phyloP scores from a whole-genome alignment of 1,140 invertebrate genomes.

The Lordiphosa clarofinis region DNA sequence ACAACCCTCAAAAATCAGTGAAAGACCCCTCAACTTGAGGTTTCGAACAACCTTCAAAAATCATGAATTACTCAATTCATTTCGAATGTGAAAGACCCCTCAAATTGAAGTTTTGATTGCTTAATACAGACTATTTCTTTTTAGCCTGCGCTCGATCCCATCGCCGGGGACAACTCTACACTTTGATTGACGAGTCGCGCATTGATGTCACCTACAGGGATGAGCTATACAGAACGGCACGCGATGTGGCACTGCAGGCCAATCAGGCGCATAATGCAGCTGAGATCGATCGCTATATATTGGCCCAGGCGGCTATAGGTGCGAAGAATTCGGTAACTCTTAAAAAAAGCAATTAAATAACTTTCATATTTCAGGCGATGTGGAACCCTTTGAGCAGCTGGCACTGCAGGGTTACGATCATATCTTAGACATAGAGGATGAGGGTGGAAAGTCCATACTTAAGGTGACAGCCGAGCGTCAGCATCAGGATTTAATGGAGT shows the following conservation, averaged over 20 bases:
- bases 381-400: constrained; percentile 87
- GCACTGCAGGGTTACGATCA: constrained; percentile 92
- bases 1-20: too few species aligned
- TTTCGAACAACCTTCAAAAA: too few species aligned
- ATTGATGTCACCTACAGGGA: constrained; percentile 90
- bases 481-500: constrained; percentile 84
- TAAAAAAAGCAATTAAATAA: neutral
- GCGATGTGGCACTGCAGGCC: constrained; percentile 90
- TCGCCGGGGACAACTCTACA: constrained; percentile 87
- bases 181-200: constrained; percentile 88
- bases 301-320: constrained; percentile 89
- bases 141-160: constrained; percentile 89
- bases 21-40: too few species aligned
- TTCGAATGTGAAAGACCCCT: too few species aligned
- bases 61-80: too few species aligned
- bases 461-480: constrained; percentile 85
- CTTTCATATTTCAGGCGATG: constrained; percentile 83
- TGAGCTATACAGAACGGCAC: constrained; percentile 89
- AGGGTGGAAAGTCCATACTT: constrained; percentile 84
- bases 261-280: constrained; percentile 89
- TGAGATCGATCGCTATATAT: constrained; percentile 90
- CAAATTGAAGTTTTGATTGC: too few species aligned
- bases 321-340: constrained; percentile 26
- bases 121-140: too few species aligned
- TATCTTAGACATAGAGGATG: constrained; percentile 88